Conservation (phyloP, 2,888 invertebrate genomes). For the Melangyna quadrimaculata region DNA sequence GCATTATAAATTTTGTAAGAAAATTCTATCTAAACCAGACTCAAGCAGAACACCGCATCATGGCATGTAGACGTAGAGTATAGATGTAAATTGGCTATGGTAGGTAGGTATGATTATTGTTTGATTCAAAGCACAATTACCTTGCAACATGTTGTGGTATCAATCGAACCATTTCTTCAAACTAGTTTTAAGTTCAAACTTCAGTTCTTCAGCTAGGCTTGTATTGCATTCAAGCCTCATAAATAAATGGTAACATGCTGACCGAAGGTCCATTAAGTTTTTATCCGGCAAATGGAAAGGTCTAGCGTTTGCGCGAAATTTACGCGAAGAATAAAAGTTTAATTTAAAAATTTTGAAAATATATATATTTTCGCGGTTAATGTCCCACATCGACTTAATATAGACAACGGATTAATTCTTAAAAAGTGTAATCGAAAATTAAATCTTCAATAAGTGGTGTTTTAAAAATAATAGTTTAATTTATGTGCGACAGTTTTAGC, state of each 20-base stretch:
- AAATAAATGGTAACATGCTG: constrained; percentile 58
- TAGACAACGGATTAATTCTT: not conserved
- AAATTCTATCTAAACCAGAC: too few species aligned
- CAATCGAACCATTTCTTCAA: constrained; percentile 40
- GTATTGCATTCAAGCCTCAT: constrained; percentile 50
- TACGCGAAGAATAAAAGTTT: not conserved
- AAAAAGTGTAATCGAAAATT: constrained; percentile 17
- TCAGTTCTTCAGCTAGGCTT: not conserved
- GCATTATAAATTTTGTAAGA: too few species aligned
- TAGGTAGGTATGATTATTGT: too few species aligned
- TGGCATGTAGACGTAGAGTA: too few species aligned
- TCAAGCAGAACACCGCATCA: too few species aligned
- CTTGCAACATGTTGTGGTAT: constrained; percentile 36
- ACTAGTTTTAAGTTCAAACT: constrained; percentile 12
- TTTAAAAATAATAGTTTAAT: not conserved
- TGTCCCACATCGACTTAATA: not conserved
- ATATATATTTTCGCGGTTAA: not conserved
- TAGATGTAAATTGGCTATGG: too few species aligned
- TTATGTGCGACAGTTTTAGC: constrained; percentile 5
- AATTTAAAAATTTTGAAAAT: not conserved
- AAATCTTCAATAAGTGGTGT: constrained; percentile 7
- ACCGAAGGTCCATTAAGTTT: constrained; percentile 45
- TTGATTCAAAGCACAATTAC: not conserved
- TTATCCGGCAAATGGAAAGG: constrained; percentile 54
- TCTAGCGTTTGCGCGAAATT: constrained; percentile 32